These are phyloP conservation scores for Scytalopus superciliaris DNA, from an alignment of 2,113 vertebrate species.

Conservation along the genomic window DNA sequence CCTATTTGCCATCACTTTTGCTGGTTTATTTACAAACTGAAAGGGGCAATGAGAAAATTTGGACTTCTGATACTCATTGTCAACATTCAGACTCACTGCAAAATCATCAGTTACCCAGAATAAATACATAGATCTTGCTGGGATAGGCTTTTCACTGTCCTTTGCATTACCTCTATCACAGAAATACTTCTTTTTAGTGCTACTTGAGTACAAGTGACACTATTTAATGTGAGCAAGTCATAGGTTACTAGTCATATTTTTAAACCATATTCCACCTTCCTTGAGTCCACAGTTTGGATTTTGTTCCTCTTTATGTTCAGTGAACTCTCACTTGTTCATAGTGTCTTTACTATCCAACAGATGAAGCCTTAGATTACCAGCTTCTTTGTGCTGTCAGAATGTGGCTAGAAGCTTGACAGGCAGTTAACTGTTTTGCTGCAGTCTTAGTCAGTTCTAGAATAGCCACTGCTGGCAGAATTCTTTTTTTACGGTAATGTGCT, in stretches of 20 bases:
- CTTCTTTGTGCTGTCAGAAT: neutral
- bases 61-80: neutral
- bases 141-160: neutral
- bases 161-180: neutral
- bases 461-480: constrained; percentile 4
- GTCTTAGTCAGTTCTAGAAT: constrained; percentile 65
- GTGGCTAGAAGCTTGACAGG: neutral
- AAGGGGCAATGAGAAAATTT: neutral
- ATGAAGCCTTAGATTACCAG: neutral
- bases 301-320: neutral
- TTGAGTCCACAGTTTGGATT: neutral
- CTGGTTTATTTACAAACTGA: neutral
- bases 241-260: neutral
- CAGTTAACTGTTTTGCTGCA: constrained; percentile 33
- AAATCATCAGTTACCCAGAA: neutral
- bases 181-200: neutral
- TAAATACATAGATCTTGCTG: neutral
- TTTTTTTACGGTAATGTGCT: constrained; percentile 55
- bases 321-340: neutral
- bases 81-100: neutral
- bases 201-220: neutral
- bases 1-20: neutral
- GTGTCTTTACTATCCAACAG: neutral
- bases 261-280: neutral
- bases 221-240: neutral